phyloP scores from a whole-genome alignment of 2,888 invertebrate species.

The Tipula helvola region DNA sequence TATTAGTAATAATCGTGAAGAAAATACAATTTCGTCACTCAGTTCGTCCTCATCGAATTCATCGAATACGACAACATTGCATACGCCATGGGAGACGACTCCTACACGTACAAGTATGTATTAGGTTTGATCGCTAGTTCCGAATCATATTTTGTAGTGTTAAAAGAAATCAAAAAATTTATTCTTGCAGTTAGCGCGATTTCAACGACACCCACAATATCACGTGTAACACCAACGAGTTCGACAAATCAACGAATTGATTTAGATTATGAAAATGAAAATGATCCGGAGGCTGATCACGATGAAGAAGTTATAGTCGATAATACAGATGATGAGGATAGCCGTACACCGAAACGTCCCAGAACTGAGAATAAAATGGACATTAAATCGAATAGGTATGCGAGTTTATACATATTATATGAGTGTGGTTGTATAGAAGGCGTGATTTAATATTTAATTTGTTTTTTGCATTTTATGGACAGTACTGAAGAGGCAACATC shows the following conservation, averaged over 20 bases:
- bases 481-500: constrained; percentile 17
- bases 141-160: not conserved
- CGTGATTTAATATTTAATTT: not conserved
- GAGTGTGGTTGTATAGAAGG: not conserved
- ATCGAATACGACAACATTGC: not conserved
- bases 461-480: not conserved
- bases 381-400: not conserved
- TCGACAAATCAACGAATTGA: constrained; percentile 16
- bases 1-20: not conserved
- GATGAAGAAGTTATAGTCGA: constrained; percentile 37
- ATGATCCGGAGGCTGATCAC: constrained; percentile 28
- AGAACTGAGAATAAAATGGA: constrained; percentile 1
- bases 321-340: constrained; percentile 20
- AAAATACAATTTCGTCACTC: constrained; percentile 8
- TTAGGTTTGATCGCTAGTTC: constrained; percentile 5
- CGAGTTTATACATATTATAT: too few species aligned
- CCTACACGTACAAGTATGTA: not conserved
- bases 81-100: constrained; percentile 11
- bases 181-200: not conserved
- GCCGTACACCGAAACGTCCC: constrained; percentile 4
- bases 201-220: constrained; percentile 8
- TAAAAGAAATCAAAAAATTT: constrained; percentile 4
- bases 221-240: constrained; percentile 17
- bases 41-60: not conserved
- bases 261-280: constrained; percentile 17